Evolutionary conservation across 2,888 invertebrate species (phyloP).

Genomic region (Cheilosia vulpina): DNA sequence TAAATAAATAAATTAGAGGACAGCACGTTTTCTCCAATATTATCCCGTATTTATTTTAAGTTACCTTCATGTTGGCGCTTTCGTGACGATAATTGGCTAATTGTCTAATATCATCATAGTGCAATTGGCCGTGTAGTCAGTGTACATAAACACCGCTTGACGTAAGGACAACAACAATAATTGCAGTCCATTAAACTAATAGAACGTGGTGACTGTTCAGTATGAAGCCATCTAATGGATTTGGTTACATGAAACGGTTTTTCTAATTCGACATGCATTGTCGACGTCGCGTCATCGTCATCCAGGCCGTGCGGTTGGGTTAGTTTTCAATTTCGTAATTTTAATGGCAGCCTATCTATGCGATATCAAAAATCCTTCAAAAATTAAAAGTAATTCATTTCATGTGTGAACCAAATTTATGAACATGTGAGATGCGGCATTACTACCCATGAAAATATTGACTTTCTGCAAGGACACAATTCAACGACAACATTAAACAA

Average conservation of each 20-base stretch:
- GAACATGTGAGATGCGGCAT: too few relatives aligned
- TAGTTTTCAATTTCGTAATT: too few relatives aligned
- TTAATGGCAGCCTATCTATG: neutral
- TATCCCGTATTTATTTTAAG: neutral
- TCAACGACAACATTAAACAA: too few relatives aligned
- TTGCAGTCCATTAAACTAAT: constrained; percentile 60
- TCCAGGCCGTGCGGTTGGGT: neutral
- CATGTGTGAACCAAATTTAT: too few relatives aligned
- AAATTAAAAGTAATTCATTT: too few relatives aligned
- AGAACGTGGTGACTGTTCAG: constrained; percentile 29
- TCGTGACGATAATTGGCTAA: constrained; percentile 65
- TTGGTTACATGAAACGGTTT: constrained; percentile 9
- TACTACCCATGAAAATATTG: too few relatives aligned
- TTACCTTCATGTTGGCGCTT: constrained; percentile 9
- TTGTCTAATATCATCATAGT: constrained; percentile 35
- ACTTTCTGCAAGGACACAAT: too few relatives aligned
- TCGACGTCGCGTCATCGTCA: too few relatives aligned
- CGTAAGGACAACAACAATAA: constrained; percentile 19
- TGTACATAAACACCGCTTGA: constrained; percentile 28
- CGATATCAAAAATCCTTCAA: too few relatives aligned
- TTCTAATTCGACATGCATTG: neutral
- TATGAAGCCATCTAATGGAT: constrained; percentile 37
- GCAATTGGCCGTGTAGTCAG: constrained; percentile 22
- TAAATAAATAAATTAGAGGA: neutral
- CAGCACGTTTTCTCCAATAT: neutral